These are phyloP conservation scores for Istiophorus platypterus DNA, from an alignment of 2,113 vertebrate genomes.

Conservation along the genomic window DNA sequence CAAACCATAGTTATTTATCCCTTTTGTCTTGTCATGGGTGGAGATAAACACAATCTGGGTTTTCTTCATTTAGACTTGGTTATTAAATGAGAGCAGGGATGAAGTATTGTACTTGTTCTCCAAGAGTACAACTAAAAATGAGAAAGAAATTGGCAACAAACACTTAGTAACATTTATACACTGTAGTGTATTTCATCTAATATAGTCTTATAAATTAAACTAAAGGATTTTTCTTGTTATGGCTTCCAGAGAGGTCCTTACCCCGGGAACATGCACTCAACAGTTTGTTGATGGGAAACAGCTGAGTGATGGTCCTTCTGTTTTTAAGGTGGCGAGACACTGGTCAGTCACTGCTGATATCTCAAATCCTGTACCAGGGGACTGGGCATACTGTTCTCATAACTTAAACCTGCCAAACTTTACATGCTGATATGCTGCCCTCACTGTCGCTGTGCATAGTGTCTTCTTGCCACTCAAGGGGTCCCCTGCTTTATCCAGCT, in stretches of 20 bases:
- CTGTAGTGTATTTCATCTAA: slow-evolving; percentile 52
- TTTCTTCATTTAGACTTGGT: slow-evolving; percentile 22
- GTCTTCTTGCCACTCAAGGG: slow-evolving; percentile 36
- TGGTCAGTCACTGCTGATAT: slow-evolving; percentile 46
- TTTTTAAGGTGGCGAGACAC: slow-evolving; percentile 23
- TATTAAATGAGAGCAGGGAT: slow-evolving; percentile 34
- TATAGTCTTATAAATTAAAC: slow-evolving; percentile 69
- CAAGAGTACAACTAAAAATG: slow-evolving; percentile 50
- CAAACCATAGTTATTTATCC: slow-evolving; percentile 24
- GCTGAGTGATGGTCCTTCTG: slow-evolving; percentile 57
- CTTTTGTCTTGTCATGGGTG: slow-evolving; percentile 21
- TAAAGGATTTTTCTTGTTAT: slow-evolving; percentile 57
- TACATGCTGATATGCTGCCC: slow-evolving; percentile 28
- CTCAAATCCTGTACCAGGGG: slow-evolving; percentile 40
- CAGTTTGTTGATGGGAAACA: slow-evolving; percentile 55
- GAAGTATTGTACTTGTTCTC: slow-evolving; percentile 37
- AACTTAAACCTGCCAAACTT: slow-evolving; percentile 45
- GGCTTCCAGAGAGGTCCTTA: slow-evolving; percentile 73
- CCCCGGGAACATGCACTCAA: slow-evolving; percentile 65
- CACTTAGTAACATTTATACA: slow-evolving; percentile 61
- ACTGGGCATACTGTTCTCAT: slow-evolving; percentile 46
- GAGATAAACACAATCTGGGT: slow-evolving; percentile 21
- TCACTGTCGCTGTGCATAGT: slow-evolving; percentile 35
- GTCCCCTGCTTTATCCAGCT: slow-evolving; percentile 32
- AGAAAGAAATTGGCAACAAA: slow-evolving; percentile 66